phyloP scores from a whole-genome alignment of 92 coral and sea anemone genomes.

The Chrysogorgia sp. region DNA sequence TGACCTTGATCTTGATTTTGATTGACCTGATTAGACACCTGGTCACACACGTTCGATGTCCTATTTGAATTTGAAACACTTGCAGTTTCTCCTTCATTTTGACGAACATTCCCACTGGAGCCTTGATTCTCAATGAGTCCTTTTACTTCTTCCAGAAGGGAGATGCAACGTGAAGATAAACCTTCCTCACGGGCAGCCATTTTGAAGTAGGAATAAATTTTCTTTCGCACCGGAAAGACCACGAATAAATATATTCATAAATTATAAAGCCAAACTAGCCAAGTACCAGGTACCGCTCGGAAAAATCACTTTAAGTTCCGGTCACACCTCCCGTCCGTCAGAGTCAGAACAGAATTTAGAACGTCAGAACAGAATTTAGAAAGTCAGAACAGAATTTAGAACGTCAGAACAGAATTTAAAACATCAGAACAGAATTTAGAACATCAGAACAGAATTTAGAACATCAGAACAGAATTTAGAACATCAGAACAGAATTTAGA shows the following conservation, averaged over 20 bases:
- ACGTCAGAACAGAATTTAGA: constrained; percentile 14
- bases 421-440: too few relatives aligned
- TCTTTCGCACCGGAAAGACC: neutral
- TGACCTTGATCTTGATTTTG: too few relatives aligned
- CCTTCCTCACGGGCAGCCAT: constrained; percentile 37
- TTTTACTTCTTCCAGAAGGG: constrained; percentile 25
- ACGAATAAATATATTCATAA: neutral
- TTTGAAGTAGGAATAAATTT: constrained; percentile 3
- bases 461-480: too few relatives aligned
- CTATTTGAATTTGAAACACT: constrained; percentile 5
- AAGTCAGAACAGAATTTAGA: too few relatives aligned
- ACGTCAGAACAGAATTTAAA: too few relatives aligned
- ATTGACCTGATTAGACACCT: too few relatives aligned
- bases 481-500: too few relatives aligned
- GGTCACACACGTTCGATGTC: neutral
- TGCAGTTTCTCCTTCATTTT: constrained; percentile 1
- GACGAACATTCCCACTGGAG: neutral
- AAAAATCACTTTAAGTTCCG: neutral
- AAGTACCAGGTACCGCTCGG: neutral
- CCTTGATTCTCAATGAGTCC: constrained; percentile 9
- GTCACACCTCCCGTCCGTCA: constrained; percentile 9
- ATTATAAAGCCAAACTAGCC: neutral
- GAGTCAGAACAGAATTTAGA: neutral
- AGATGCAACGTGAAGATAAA: constrained; percentile 28
- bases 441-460: too few relatives aligned